These are phyloP conservation scores for Ariopsis seemanni DNA, from an alignment of 2,113 vertebrate genomes.

Conservation along the genomic window DNA sequence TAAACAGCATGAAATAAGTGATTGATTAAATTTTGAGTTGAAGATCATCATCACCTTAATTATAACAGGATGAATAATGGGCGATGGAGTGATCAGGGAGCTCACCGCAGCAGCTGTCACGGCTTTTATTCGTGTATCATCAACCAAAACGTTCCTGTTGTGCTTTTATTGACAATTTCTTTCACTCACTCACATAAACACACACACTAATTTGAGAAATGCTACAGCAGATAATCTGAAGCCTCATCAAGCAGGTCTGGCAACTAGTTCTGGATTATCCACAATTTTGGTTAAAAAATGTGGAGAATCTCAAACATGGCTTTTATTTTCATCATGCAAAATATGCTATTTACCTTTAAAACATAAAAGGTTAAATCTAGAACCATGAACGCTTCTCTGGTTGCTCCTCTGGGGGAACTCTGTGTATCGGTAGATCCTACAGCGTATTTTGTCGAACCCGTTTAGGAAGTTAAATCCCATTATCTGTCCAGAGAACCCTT, in stretches of 20 bases:
- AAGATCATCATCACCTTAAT: slow-evolving; percentile 38
- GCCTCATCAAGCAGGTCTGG: background rate
- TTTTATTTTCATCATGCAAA: background rate
- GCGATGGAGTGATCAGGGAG: slow-evolving; percentile 37
- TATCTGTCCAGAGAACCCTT: background rate
- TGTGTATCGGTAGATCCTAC: background rate
- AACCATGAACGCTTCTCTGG: background rate
- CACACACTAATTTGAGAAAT: slow-evolving; percentile 3
- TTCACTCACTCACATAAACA: background rate
- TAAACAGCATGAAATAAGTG: slow-evolving; percentile 9
- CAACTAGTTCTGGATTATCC: background rate
- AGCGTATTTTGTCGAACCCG: background rate
- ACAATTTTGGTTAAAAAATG: background rate
- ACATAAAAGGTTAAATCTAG: background rate
- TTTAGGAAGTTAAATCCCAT: background rate
- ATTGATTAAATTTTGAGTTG: slow-evolving; percentile 34
- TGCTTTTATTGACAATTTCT: background rate
- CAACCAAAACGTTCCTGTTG: slow-evolving; percentile 3
- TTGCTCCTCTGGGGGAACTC: background rate
- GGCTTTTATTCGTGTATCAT: slow-evolving; percentile 30
- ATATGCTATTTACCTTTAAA: background rate
- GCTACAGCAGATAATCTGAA: slow-evolving; percentile 17
- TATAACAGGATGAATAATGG: slow-evolving; percentile 41
- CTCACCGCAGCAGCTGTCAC: slow-evolving; percentile 36
- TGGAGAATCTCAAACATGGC: background rate